phyloP scores from a whole-genome alignment of 2,888 invertebrate species.

The Metallyticus violacea region DNA sequence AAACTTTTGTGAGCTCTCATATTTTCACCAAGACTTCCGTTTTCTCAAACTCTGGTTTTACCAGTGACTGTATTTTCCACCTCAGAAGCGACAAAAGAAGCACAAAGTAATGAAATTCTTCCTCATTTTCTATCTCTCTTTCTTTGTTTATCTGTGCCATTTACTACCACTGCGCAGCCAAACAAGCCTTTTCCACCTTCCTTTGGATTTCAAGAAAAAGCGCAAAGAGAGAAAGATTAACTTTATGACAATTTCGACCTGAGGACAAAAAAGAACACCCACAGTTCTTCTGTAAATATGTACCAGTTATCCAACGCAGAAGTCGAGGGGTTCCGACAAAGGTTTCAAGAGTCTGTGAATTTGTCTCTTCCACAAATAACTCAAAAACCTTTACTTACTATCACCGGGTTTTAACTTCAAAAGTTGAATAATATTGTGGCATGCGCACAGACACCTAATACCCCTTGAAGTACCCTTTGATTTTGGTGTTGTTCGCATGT shows the following conservation, averaged over 20 bases:
- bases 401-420: too few relatives aligned
- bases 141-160: not conserved
- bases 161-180: not conserved
- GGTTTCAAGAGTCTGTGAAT: not conserved
- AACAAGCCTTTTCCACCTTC: not conserved
- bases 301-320: not conserved
- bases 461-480: too few relatives aligned
- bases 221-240: not conserved
- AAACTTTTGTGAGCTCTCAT: too few relatives aligned
- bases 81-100: not conserved
- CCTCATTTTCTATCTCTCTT: not conserved
- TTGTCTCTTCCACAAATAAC: too few relatives aligned
- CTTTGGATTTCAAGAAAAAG: not conserved
- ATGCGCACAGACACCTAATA: too few relatives aligned
- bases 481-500: too few relatives aligned
- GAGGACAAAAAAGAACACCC: too few relatives aligned
- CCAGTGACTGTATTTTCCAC: not conserved
- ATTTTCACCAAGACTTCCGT: not conserved
- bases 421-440: too few relatives aligned
- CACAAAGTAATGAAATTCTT: not conserved
- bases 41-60: not conserved
- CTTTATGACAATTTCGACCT: not conserved
- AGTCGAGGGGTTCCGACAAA: not conserved
- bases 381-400: too few relatives aligned
- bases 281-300: too few relatives aligned